Evolutionary conservation across 2,797 vertebrate species (phyloP).

Genomic region (Cebuella pygmaea): DNA sequence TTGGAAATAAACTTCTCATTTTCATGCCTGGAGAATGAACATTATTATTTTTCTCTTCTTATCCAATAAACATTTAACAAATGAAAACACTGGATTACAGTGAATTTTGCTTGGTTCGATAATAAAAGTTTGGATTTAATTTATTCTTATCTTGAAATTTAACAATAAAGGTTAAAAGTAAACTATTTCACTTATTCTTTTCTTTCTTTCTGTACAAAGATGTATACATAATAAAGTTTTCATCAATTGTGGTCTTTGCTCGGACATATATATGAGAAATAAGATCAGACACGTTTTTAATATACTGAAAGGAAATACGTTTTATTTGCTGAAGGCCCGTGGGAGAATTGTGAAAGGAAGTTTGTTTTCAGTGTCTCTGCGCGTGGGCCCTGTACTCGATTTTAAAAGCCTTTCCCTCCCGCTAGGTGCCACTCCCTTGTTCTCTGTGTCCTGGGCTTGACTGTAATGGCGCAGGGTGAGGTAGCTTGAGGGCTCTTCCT

Average conservation of each 20-base stretch:
- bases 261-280: background rate
- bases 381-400: background rate
- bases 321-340: background rate
- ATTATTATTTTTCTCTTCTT: background rate
- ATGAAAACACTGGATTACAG: background rate
- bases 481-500: background rate
- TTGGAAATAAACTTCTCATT: constrained; percentile 8
- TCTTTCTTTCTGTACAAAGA: background rate
- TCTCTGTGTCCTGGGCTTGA: background rate
- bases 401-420: background rate
- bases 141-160: background rate
- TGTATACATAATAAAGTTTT: background rate
- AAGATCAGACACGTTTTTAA: background rate
- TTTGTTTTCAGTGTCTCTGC: background rate
- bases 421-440: background rate
- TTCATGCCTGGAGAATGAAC: background rate
- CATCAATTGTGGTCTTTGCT: background rate
- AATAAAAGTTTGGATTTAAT: background rate
- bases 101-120: constrained; percentile 11
- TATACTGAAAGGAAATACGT: background rate
- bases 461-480: fast-evolving
- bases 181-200: background rate
- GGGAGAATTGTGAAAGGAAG: background rate
- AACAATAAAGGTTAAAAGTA: background rate
- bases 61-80: background rate